phyloP scores from a whole-genome alignment of 2,113 vertebrate genomes.

The Toxotes chatareus region DNA sequence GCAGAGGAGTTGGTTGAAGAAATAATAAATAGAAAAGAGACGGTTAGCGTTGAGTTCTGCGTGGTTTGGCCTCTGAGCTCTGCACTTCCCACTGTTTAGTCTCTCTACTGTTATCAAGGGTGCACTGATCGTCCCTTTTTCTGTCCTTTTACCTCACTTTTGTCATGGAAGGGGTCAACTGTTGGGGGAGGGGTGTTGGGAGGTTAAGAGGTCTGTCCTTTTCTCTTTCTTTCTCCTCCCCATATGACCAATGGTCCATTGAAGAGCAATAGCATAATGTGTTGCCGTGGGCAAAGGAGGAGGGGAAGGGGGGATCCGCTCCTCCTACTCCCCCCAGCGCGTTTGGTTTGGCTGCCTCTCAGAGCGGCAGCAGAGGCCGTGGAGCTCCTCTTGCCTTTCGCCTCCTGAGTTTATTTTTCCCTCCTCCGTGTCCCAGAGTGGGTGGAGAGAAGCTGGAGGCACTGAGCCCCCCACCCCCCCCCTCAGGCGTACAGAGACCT shows the following conservation, averaged over 20 bases:
- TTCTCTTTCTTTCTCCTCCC: conserved; percentile 65
- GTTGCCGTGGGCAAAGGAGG: conserved; percentile 67
- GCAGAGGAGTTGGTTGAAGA: conserved; percentile 57
- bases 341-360: conserved; percentile 82
- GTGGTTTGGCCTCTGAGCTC: conserved; percentile 55
- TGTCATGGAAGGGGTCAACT: conserved; percentile 7
- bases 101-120: conserved; percentile 41
- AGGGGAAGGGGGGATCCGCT: conserved; percentile 60
- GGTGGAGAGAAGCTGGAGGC: conserved; percentile 68
- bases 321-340: conserved; percentile 51
- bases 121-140: conserved; percentile 31
- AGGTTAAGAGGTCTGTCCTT: conserved; percentile 80
- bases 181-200: conserved; percentile 62
- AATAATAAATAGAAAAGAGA: conserved; percentile 73
- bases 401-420: conserved; percentile 71
- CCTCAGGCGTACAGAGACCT: conserved; percentile 57
- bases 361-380: conserved; percentile 55
- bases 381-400: conserved; percentile 64
- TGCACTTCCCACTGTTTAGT: conserved; percentile 26
- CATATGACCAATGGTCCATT: conserved; percentile 72
- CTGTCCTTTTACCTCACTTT: conserved; percentile 25
- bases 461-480: conserved; percentile 16
- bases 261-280: conserved; percentile 79
- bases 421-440: conserved; percentile 68
- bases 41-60: conserved; percentile 44